Base-by-base conservation (phyloP, 2,797 vertebrate genomes). In the Gallinago solitaria region DNA sequence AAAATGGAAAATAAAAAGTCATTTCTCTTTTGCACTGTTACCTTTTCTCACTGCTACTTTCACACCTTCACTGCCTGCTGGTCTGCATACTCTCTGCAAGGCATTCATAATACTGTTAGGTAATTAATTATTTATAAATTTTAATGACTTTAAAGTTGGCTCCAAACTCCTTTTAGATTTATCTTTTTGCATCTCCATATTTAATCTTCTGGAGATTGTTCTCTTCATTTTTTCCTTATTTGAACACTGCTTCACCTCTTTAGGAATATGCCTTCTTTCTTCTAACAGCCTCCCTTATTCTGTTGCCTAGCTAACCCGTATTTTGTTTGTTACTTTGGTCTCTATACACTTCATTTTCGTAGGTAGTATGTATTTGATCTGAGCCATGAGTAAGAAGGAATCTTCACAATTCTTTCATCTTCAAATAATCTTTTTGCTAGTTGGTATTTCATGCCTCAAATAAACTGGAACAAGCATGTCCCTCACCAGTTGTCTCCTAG, bases 401-500 rank as follows among this genome's bases (percentile, higher is more conserved):
- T 80, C 37, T 16, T 93, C n/a, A 45, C 35, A 84, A 53, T 80
- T 84, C 48, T 92, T 95, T 93, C 28, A 89, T 81, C 90, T 93
- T 73, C 33, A 91, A 50, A 56, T 21, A 68, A n/a, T 25, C 53
- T 20, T 60, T 87, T 73, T 70, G 5, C 45, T 87, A 35, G 12
- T 12, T 91, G 37, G 16, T 54, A 30, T 75, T 92, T 83, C 71
- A 50, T 54, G 45, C 50, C 47, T 91, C 82, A 69, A 43, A 91
- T 86, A 75, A 93, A 92, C 64, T 87, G 71, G 45, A 94, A 51
- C 39, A 63, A 95, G 61, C 65, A 37, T 30, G 11, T 83, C 69
- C 28, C 37, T 91, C 76, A 78, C 33, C 87, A 79, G 75, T 16
- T 92, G 57, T 73, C 39, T 91, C 54, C 20, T 41, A 92, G 75